Percentiles rank a stretch among this genome's conserved stretches.
Conservation (phyloP, 2,888 invertebrate genomes). For the Omphaloscelis lunosa region DNA sequence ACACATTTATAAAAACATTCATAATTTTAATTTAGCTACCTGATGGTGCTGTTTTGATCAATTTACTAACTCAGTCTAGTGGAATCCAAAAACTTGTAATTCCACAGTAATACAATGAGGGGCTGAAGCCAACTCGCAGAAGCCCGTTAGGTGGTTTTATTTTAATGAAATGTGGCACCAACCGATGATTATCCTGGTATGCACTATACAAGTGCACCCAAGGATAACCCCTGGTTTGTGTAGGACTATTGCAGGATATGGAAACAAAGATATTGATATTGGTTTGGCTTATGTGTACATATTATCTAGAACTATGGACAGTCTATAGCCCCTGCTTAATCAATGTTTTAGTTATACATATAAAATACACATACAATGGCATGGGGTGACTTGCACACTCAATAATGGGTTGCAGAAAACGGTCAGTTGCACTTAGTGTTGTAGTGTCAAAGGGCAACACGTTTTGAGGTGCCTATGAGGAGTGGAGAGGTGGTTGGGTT, state of each 20-base stretch:
- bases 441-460: too few relatives aligned
- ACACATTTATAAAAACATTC: not conserved
- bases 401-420: too few relatives aligned
- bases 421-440: too few relatives aligned
- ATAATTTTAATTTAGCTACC: not conserved
- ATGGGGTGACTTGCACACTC: too few relatives aligned
- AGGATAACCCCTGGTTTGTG: not conserved
- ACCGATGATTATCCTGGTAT: not conserved
- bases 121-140: not conserved
- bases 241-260: not conserved
- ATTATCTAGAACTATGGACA: too few relatives aligned
- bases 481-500: too few relatives aligned
- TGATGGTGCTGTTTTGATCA: not conserved
- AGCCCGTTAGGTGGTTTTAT: not conserved
- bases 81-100: not conserved
- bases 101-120: not conserved
- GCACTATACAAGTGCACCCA: not conserved
- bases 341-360: too few relatives aligned
- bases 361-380: too few relatives aligned
- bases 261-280: not conserved
- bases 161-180: not conserved
- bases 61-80: not conserved
- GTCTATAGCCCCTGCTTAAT: too few relatives aligned
- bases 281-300: not conserved
- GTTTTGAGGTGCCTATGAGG: too few relatives aligned